phyloP scores from a whole-genome alignment of 1,140 invertebrate genomes.

The Spodoptera frugiperda region DNA sequence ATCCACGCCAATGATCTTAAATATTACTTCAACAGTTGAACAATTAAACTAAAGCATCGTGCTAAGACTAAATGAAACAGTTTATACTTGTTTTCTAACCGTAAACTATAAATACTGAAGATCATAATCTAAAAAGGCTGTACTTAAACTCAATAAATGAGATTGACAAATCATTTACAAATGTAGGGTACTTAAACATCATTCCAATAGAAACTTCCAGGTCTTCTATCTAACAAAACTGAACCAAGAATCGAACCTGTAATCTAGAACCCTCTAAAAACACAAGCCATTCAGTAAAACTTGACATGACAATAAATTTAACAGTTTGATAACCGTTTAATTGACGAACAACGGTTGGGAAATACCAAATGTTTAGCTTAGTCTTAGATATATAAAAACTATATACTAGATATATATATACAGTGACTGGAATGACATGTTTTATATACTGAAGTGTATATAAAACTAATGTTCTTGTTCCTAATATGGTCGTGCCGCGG shows the following conservation, averaged over 20 bases:
- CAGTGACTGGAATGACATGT: neutral
- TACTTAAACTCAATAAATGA: too few relatives aligned
- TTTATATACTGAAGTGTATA: neutral
- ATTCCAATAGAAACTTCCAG: too few relatives aligned
- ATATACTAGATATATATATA: slow-evolving; percentile 13
- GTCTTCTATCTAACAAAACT: too few relatives aligned
- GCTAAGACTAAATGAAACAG: too few relatives aligned
- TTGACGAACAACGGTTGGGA: slow-evolving; percentile 29
- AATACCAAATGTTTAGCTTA: slow-evolving; percentile 29
- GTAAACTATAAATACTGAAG: too few relatives aligned
- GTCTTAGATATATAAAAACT: slow-evolving; percentile 12
- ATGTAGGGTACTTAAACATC: too few relatives aligned
- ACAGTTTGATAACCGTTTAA: slow-evolving; percentile 45
- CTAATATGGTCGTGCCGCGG: slow-evolving; percentile 13
- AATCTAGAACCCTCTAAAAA: too few relatives aligned
- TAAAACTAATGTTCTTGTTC: slow-evolving; percentile 6
- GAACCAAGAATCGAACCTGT: too few relatives aligned
- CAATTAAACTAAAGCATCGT: too few relatives aligned
- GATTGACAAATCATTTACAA: too few relatives aligned
- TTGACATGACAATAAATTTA: slow-evolving; percentile 41
- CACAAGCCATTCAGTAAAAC: neutral
- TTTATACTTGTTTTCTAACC: neutral
- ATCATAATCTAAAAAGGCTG: too few relatives aligned
- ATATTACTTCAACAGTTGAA: neutral
- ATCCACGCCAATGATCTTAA: neutral